Base-by-base conservation (phyloP, 2,113 vertebrate genomes). In the Crypturellus undulatus region DNA sequence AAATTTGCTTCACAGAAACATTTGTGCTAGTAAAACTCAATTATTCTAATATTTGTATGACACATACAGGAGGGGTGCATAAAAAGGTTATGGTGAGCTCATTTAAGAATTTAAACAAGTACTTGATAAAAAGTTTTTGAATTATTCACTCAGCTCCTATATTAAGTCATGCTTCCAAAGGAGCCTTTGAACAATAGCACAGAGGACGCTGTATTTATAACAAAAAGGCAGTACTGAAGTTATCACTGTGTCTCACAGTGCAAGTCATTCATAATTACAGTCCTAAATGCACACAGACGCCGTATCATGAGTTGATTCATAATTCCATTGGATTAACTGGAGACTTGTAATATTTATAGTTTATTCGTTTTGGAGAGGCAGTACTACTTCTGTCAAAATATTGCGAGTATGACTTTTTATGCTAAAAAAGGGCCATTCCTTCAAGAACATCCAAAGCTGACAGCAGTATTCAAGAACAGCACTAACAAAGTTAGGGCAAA, bases 41-140 rank as follows among this genome's bases (percentile, higher is more conserved):
- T 94, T 96, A 95, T 92, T 97, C 77, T 95, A 93, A 79, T 96
- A 81, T 90, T 82, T 96, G 94, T 93, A 89, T 95, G 92, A 96
- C 94, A 95, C 87, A 90, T 42, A 78, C 78, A 92, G 93, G 85
- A 95, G 70, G 86, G 77, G 73, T 88, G 58, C 73, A 89, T 58
- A 82, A 90, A 89, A 81, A 96, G 93, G 85, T 94, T 97, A 96
- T 10, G 67, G 88, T 96, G 94, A 96, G 96, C 94, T 96, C 92
- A 96, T 88, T 93, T 93, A 90, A 95, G 93, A 96, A 94, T 96
- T 96, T 94, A 96, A 93, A 97, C 94, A 97, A 84, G 79, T 34
- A 88, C 79, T 93, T 92, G 86, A 83, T 90, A 95, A 88, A 96
- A 95, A 96, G 70, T 36, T 92, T 81, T 68, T 96, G 58, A 92